Percentiles rank a stretch among this genome's conserved stretches.
Evolutionary conservation across 2,888 invertebrate species (phyloP).

Genomic region (Endotricha flammealis): DNA sequence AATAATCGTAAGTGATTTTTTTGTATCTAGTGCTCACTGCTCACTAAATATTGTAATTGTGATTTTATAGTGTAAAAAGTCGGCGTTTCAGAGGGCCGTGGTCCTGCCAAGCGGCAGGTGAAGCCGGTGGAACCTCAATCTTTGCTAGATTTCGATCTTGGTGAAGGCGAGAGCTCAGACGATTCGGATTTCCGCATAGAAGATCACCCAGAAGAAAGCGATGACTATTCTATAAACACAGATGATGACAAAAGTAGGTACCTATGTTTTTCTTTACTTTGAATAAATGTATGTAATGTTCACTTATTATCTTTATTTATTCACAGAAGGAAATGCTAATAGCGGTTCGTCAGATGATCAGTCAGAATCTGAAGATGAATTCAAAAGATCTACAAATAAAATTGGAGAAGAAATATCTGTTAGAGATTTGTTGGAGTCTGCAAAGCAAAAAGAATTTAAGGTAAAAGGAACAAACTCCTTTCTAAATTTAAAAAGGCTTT

Average conservation of each 20-base stretch:
- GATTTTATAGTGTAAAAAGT: constrained; percentile 1
- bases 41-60: neutral
- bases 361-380: constrained; percentile 60
- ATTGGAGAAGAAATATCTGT: constrained; percentile 56
- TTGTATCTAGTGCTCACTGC: neutral
- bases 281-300: neutral
- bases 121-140: constrained; percentile 88
- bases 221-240: constrained; percentile 84
- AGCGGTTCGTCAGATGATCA: constrained; percentile 55
- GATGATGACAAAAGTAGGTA: constrained; percentile 80
- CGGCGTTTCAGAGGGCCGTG: constrained; percentile 67
- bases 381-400: constrained; percentile 51
- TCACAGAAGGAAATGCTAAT: constrained; percentile 41
- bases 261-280: constrained; percentile 5
- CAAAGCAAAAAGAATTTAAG: constrained; percentile 66
- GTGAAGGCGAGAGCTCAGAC: constrained; percentile 94
- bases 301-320: constrained; percentile 3
- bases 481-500: too few relatives aligned
- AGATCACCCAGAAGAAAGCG: constrained; percentile 89
- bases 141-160: constrained; percentile 89
- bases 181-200: constrained; percentile 96
- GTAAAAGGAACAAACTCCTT: too few relatives aligned
- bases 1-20: constrained; percentile 32
- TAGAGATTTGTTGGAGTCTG: constrained; percentile 58
- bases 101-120: constrained; percentile 88